phyloP scores from a whole-genome alignment of 23 tunicate genomes.

The Styela clava region DNA sequence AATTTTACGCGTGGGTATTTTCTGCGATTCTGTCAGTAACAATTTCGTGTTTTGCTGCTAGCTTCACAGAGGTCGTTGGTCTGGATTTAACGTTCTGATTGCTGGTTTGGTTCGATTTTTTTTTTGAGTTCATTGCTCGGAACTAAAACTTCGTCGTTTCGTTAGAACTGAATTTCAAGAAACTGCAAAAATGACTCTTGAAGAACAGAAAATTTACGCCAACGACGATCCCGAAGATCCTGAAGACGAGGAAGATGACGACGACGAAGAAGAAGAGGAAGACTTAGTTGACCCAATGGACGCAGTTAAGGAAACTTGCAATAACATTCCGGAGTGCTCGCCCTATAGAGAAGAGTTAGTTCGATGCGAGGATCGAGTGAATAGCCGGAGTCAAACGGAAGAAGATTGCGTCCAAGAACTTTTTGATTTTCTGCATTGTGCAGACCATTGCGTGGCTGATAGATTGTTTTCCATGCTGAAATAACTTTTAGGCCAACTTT shows the following conservation, averaged over 20 bases:
- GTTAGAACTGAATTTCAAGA: no score
- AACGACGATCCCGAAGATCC: constrained; percentile 19
- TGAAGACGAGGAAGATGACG: constrained; percentile 8
- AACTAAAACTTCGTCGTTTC: no score
- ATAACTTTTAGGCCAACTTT: no score
- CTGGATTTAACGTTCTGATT: no score
- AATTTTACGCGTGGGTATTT: no score
- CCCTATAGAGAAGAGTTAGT: constrained; percentile 47
- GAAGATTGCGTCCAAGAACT: constrained; percentile 86
- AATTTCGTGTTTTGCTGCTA: no score
- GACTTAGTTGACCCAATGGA: constrained; percentile 63
- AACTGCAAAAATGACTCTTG: constrained; percentile 20
- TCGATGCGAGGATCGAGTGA: constrained; percentile 65
- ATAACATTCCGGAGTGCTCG: constrained; percentile 33
- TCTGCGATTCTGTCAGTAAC: no score
- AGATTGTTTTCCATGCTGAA: neutral
- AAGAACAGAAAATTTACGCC: neutral
- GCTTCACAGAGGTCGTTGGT: no score
- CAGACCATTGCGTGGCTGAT: constrained; percentile 67
- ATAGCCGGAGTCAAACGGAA: constrained; percentile 53
- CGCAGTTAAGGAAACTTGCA: constrained; percentile 35
- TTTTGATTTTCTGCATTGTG: constrained; percentile 78
- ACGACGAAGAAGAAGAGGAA: constrained; percentile 6
- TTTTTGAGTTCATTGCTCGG: no score
- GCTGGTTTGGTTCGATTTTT: no score